Base-by-base conservation (phyloP, 1,140 invertebrate genomes). In the Lordiphosa collinella region DNA sequence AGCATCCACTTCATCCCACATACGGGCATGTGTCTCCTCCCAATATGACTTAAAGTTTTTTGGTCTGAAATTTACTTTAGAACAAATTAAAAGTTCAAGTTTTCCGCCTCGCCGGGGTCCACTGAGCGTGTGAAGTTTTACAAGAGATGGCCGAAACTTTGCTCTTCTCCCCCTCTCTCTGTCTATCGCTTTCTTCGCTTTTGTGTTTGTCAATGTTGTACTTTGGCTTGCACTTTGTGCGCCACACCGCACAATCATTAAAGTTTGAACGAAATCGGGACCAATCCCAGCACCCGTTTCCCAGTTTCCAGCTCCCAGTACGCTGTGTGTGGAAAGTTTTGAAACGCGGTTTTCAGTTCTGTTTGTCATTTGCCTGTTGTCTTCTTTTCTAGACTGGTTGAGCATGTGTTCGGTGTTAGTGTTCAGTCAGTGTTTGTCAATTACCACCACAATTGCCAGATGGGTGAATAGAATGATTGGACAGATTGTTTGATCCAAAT, bases 161-260 rank as follows among this genome's bases (percentile, higher is more conserved):
- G 40, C 25, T 29, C 25, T 44, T 11, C 44, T 13, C 12, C 47
- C 41, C 14, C 29, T 5, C 44, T 16, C 11, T 8, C 41, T 22
- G 18, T 5, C 44, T 16, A 9, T 8, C 25, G 25, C 9, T 10
- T 14, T 8, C 13, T 36, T 32, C 34, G 11, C 13, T 35, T 40
- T 35, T 40, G 34, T 34, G 18, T 29, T 12, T 60, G 35, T 9
- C 74, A 63, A 79, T 79, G 54, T 74, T 73, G 74, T 80, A 80
- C 75, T 70, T 80, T 70, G 60, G 31, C 78, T 65, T 66, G 70
- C 72, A 80, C 59, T 74, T 71, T 64, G 80, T 80, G 70, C 57
- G 57, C 62, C 66, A 82, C 66, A 82, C 70, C 71, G 76, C 76
- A 64, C 66, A 75, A 75, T 82, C 75, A 80, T 80, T 70, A 82